These are phyloP conservation scores for Strigamia crassipes DNA, from an alignment of 2,888 invertebrate genomes.

Conservation along the genomic window DNA sequence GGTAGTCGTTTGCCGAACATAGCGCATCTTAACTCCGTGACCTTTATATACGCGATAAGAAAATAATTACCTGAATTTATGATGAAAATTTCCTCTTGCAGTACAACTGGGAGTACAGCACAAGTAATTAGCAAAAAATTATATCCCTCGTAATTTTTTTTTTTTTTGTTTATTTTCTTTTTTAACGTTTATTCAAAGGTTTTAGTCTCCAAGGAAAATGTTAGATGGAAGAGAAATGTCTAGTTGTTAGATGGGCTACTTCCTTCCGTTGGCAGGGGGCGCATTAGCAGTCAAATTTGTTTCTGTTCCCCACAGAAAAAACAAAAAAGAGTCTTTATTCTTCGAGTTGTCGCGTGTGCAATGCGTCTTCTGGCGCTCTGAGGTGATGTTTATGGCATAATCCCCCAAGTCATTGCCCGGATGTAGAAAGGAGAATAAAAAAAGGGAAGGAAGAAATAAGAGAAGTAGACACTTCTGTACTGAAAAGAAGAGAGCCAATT, in stretches of 20 bases:
- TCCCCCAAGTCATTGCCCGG: slow-evolving; percentile 27
- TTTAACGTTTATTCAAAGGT: background rate
- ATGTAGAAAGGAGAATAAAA: slow-evolving; percentile 26
- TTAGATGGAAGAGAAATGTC: slow-evolving; percentile 25
- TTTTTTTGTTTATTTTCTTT: background rate
- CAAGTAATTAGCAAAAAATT: background rate
- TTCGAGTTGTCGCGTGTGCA: slow-evolving; percentile 1
- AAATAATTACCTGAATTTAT: slow-evolving; percentile 10
- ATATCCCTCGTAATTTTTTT: no score
- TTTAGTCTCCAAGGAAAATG: background rate
- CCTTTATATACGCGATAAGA: background rate
- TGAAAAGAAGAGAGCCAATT: slow-evolving; percentile 3
- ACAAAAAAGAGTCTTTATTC: slow-evolving; percentile 27
- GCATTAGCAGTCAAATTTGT: slow-evolving; percentile 31
- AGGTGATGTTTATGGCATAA: slow-evolving; percentile 33
- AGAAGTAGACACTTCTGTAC: background rate
- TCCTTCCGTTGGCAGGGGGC: slow-evolving; percentile 34
- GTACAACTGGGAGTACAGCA: background rate
- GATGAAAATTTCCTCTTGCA: background rate
- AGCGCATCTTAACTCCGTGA: background rate
- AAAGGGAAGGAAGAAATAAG: slow-evolving; percentile 30
- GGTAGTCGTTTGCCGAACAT: background rate
- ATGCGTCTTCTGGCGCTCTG: background rate
- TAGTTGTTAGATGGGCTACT: slow-evolving; percentile 6
- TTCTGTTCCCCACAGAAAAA: slow-evolving; percentile 20